Evolutionary conservation across 2,113 vertebrate species (phyloP).

Genomic region (Cyrtonyx montezumae): DNA sequence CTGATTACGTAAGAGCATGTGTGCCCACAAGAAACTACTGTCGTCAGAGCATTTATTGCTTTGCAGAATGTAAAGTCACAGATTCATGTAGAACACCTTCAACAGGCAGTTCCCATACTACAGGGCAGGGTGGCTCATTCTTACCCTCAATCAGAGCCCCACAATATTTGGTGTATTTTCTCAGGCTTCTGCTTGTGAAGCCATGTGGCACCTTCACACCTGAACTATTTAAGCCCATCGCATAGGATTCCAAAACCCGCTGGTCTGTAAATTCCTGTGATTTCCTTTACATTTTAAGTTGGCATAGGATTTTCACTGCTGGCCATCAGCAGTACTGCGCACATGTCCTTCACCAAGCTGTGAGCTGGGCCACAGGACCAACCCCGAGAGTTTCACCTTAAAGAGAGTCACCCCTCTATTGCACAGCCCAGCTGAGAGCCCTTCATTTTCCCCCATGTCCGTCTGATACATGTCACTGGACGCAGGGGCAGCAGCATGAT

Average conservation of each 20-base stretch:
- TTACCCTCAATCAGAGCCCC: background rate
- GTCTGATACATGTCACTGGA: constrained; percentile 4
- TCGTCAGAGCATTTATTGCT: background rate
- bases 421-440: background rate
- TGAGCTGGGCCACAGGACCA: background rate
- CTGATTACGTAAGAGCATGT: background rate
- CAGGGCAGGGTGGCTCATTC: background rate
- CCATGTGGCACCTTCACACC: background rate
- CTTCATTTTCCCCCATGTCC: background rate
- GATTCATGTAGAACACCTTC: background rate
- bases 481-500: background rate
- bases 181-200: background rate
- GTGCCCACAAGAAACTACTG: background rate
- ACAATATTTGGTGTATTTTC: background rate
- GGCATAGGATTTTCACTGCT: background rate
- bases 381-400: background rate
- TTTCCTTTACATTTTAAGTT: background rate
- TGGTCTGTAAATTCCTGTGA: background rate
- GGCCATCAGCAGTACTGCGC: background rate
- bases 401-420: background rate
- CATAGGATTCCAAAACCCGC: background rate
- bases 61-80: background rate
- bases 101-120: background rate
- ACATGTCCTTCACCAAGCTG: background rate
- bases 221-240: background rate